Evolutionary conservation across 1,140 invertebrate genomes (phyloP).

Genomic region (Tetraneura akinire): DNA sequence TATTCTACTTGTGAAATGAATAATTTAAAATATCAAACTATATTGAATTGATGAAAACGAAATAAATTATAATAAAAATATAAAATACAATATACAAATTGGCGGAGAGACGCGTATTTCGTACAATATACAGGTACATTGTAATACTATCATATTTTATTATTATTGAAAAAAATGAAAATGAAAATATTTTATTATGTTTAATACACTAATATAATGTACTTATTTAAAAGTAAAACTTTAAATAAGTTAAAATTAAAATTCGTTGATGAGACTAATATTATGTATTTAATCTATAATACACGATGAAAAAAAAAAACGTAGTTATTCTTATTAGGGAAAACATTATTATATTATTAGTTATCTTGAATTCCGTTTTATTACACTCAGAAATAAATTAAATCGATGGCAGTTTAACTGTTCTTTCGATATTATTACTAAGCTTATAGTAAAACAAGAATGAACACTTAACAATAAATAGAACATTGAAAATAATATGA

Average conservation of each 20-base stretch:
- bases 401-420: conserved; percentile 49
- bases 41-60: background rate
- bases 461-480: conserved; percentile 49
- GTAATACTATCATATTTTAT: no score
- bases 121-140: background rate
- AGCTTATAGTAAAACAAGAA: conserved; percentile 45
- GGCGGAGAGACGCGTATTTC: no score
- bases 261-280: conserved; percentile 33
- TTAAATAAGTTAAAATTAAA: conserved; percentile 16
- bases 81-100: background rate
- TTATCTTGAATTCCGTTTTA: conserved; percentile 46
- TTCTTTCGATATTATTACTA: conserved; percentile 38
- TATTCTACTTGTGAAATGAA: no score
- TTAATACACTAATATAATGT: conserved; percentile 28
- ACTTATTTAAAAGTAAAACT: conserved; percentile 21
- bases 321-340: conserved; percentile 41
- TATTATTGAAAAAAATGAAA: background rate
- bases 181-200: conserved; percentile 16
- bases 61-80: background rate
- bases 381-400: conserved; percentile 49
- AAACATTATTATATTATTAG: conserved; percentile 52
- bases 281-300: conserved; percentile 11
- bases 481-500: conserved; percentile 51
- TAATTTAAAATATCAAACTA: background rate
- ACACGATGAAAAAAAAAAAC: conserved; percentile 10